Base-by-base conservation (phyloP, 35 echinoderm and acorn worm genomes). In the Heliocidaris tuberculata region DNA sequence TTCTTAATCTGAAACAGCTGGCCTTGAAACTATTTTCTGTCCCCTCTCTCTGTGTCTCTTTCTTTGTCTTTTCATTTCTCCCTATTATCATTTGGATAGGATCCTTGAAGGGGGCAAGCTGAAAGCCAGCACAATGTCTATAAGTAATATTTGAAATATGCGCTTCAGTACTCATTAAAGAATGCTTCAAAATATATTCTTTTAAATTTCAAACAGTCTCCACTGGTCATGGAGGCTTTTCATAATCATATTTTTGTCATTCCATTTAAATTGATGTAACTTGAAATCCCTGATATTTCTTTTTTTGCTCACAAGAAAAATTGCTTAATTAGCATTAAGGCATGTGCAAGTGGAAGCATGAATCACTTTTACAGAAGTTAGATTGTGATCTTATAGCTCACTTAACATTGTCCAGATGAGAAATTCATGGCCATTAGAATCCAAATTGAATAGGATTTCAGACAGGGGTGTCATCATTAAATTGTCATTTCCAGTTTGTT, bases 401-500 rank as follows among this genome's bases (percentile, higher is more conserved):
- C 19, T 24, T 27, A n/a, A 27, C 27, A n/a, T 78, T 17, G 7
- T 78, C 65, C 65, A 78, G 27, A 27, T 5, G 1, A 6, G 27
- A 78, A 78, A 78, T 17, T n/a, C 21, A n/a, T 78, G 65, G 27
- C 65, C 21, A 78, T 78, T 78, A 7, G 19, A 78, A 24, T 78
- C 27, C 5, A 78, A 78, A n/a, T 78, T 21, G 65, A 78, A 24
- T 71, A 78, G 5, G 65, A 78, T 78, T 21, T 17, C 65, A 27
- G 21, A 78, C 65, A 78, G 65, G 27, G 8, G 65, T 78, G 27
- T 7, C 65, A 78, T 78, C 65, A 78, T 78, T 78, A 78, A 78
- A 78, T 78, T 78, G 65, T 78, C 65, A 78, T 78, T 56, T 78
- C 65, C 65, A 78, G 65, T 78, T 78, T 78, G 65, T 78, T 78